Evolutionary conservation across 2,888 invertebrate genomes (phyloP), one percentile per base, ranked within the genome.

Genomic region (Cheilosia grossa): DNA sequence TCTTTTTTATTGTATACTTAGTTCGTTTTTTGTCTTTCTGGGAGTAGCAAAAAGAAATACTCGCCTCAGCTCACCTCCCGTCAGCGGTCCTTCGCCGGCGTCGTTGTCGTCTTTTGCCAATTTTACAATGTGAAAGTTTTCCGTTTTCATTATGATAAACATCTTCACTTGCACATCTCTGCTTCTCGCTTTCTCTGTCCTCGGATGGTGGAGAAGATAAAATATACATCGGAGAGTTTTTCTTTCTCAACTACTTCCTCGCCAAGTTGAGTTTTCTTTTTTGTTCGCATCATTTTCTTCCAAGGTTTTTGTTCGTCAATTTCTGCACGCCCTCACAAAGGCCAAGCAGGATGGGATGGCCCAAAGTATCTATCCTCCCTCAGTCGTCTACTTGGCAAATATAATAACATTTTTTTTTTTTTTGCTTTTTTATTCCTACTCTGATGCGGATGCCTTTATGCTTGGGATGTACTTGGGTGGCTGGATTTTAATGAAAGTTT

Each of bases 101-200:
- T 13, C 69, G 33, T 66, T 44, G 53, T 54, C 72, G 74, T 75
- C 80, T 77, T 81, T 30, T 81, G 81, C 85, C 81, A 85, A 85
- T 85, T 85, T 81, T 81, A 85, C 85, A 81, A 81, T 85, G 85
- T 81, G 85, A 85, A 85, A 85, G 85, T 85, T 85, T 85, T 85
- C 81, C 75, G 85, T 81, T 85, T 85, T 81, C 85, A 85, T 85
- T 85, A 85, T 81, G 81, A 85, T 85, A 85, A 85, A 85, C 75
- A 85, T 85, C 81, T 85, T 81, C 74, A 70, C 70, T 75, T 80
- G 85, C 49, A 80, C 66, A 30, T 72, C 54, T 42, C 19, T 24
- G 27, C 56, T 64, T 49, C 4, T 10, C 33, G 5, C 15, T 51
- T 51, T 13, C 17, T 42, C 54, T 17, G 17, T 53, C 4, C 17